Base-by-base conservation (phyloP, 2,888 invertebrate species). In the Entomobrya proxima region DNA sequence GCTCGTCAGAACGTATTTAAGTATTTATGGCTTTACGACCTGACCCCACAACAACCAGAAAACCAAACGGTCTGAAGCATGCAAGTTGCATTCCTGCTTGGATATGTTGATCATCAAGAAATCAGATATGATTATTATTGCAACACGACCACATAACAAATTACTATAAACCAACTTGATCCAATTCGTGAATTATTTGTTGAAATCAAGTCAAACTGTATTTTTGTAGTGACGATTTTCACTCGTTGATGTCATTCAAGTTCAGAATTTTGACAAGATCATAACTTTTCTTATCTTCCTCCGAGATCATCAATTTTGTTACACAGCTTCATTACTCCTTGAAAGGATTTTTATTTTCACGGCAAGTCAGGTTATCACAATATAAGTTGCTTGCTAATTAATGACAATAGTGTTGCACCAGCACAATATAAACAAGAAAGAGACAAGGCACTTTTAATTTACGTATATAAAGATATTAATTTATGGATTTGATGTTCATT, bases 21-120 rank as follows among this genome's bases (percentile, higher is more conserved):
- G 69, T 44, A 69, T 47, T 69, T 69, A 69, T 69, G 44, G 44
- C 27, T 69, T 69, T 44, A 69, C 30, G 69, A 44, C 69, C 69
- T 69, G 69, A 69, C 69, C 69, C 21, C 35, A 64, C 44, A 44
- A 69, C 69, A 69, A 69, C 40, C 37, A 67, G 44, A 44, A 37
- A 7, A 50, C 9, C 32, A n/a, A 64, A 44, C 15, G 6, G 27
- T 15, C 37, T 30, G 40, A 44, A 6, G 24, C 24, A n/a, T 44
- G 30, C n/a, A 44, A 44, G 44, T 44, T 24, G 40, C 44, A 47
- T 47, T 69, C 44, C 47, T 24, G 24, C 67, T 69, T 44, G 40
- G 27, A 27, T 47, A 24, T 18, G 44, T 69, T 24, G 67, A 35
- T 64, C 9, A 40, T 37, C 37, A 67, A 13, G 67, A n/a, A n/a